Evolutionary conservation across 2,888 invertebrate genomes (phyloP).

Genomic region (Torymus texanus): DNA sequence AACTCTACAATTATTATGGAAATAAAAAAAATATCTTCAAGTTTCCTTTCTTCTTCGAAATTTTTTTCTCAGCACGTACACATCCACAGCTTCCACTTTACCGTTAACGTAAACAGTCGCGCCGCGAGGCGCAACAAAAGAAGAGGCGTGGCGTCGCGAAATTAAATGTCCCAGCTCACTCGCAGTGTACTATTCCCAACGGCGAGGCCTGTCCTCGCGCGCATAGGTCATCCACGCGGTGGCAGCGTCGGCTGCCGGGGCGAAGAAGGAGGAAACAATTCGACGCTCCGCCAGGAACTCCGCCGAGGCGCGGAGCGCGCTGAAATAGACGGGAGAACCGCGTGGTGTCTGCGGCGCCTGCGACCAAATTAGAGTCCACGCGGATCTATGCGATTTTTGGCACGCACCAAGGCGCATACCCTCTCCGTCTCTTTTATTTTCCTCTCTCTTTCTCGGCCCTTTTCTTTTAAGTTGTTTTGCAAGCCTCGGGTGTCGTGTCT

Average conservation of each 20-base stretch:
- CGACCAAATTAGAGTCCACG: conserved; percentile 73
- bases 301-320: conserved; percentile 51
- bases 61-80: no score
- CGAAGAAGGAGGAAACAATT: conserved; percentile 57
- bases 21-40: no score
- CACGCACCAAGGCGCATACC: conserved; percentile 58
- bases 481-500: background rate
- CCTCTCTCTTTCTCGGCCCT: conserved; percentile 31
- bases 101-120: no score
- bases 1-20: no score
- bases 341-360: conserved; percentile 73
- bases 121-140: background rate
- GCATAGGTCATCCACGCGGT: conserved; percentile 37
- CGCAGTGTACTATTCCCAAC: conserved; percentile 24
- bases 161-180: conserved; percentile 17
- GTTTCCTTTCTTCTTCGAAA: no score
- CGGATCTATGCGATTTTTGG: conserved; percentile 67
- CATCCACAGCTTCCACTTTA: no score
- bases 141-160: background rate
- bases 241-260: conserved; percentile 26
- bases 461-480: background rate
- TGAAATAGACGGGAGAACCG: conserved; percentile 71
- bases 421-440: background rate
- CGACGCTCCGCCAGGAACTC: conserved; percentile 49
- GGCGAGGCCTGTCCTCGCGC: conserved; percentile 18